Evolutionary conservation across 2,113 vertebrate genomes (phyloP).

Genomic region (Calypte anna): DNA sequence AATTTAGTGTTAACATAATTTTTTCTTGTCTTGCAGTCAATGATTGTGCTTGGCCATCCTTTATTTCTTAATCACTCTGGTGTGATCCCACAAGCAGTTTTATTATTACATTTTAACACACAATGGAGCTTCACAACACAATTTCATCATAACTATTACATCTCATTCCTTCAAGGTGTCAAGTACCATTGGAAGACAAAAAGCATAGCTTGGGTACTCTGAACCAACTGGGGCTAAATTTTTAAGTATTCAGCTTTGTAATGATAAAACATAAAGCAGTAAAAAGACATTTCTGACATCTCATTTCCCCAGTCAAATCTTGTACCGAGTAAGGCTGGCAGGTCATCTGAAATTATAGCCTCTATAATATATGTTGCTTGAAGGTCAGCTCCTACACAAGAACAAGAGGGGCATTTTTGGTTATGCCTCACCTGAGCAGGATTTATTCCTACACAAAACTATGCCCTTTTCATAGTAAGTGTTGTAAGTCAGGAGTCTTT

Average conservation of each 20-base stretch:
- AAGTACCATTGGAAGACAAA: background rate
- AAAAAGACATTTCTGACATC: background rate
- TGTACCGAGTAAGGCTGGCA: background rate
- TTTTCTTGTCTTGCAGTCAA: background rate
- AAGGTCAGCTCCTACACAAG: background rate
- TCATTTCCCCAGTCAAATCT: background rate
- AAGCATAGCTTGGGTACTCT: background rate
- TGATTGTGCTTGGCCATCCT: background rate
- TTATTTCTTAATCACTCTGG: background rate
- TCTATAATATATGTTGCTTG: background rate
- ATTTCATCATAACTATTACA: background rate
- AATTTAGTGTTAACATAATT: background rate
- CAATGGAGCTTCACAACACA: background rate
- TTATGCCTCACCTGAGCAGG: background rate
- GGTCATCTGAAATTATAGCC: background rate
- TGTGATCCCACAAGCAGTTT: background rate
- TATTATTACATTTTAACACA: background rate
- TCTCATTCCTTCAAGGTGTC: background rate
- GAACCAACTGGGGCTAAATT: accelerated
- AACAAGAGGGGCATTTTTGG: background rate
- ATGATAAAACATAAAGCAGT: background rate
- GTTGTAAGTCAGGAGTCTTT: background rate
- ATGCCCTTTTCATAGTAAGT: background rate
- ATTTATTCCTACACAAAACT: background rate
- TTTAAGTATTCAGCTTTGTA: background rate